Evolutionary conservation across 1,140 invertebrate genomes (phyloP), one percentile per base, ranked within the genome.

Genomic region (Phortica variegata): DNA sequence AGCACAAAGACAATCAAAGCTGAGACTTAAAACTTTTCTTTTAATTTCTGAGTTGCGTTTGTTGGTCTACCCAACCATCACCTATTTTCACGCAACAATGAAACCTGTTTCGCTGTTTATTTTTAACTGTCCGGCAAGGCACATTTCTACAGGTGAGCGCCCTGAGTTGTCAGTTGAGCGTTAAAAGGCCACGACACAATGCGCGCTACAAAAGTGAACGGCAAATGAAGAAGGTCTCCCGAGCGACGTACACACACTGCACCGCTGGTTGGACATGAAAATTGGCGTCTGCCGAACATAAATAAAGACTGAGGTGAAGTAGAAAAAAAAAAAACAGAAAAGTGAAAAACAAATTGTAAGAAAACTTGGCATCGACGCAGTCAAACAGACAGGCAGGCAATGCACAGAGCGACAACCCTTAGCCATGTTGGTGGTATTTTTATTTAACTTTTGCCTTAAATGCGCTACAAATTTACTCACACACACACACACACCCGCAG

Each of bases 221-320:
- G 23, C 23, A 26, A 5, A 26, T 5, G 23, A 26, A 26, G 5
- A 26, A n/a, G 6, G 32, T 4, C 32, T 15, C 32, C 6, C 4
- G 13, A n/a, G 9, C 32, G 13, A 15, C 6, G 13, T 4, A 15
- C 32, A 13, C 4, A 9, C 32, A 15, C 12, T 7, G 26, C 6
- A 7, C 26, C 26, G 6, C 12, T 29, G 26, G 12, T 7, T 29
- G 12, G 26, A 6, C 26, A 29, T 29, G 63, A 68, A 68, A 68
- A 68, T 68, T 68, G 63, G 60, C 63, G 63, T 68, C 63, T 68
- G 63, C 60, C 63, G 68, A 68, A 68, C 57, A 68, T 68, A 68
- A 68, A 68, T 68, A 68, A 68, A 68, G 61, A 26, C 42, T 18
- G 19, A 29, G 19, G 43, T 44, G 59, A 65, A 56, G 62, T 68